Percentiles rank a stretch among this genome's conserved stretches.
Evolutionary conservation across 2,797 vertebrate genomes (phyloP).

Genomic region (Carapus acus): DNA sequence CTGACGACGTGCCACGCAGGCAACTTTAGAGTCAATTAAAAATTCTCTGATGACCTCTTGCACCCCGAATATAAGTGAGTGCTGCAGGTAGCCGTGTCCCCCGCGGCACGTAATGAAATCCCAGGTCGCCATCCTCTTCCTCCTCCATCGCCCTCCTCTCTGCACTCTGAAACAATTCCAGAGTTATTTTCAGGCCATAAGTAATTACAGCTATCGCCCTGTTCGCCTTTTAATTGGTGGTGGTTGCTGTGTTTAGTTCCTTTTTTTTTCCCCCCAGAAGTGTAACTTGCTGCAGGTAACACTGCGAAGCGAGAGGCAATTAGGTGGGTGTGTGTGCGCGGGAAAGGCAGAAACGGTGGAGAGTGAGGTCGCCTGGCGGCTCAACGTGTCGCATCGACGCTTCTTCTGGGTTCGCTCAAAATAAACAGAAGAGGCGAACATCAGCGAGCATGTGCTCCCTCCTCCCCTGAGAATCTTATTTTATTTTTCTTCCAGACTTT

Average conservation of each 20-base stretch:
- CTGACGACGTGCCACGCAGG: conserved; percentile 42
- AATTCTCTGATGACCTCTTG: conserved; percentile 55
- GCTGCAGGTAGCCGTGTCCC: conserved; percentile 47
- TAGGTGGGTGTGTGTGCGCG: conserved; percentile 9
- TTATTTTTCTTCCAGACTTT: too few relatives aligned
- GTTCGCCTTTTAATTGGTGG: conserved; percentile 38
- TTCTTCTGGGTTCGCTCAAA: too few relatives aligned
- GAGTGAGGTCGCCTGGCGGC: not conserved
- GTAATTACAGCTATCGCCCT: conserved; percentile 14
- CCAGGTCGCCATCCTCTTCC: conserved; percentile 15
- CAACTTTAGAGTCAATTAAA: conserved; percentile 61
- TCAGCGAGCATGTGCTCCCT: too few relatives aligned
- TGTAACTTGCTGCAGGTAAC: conserved; percentile 3
- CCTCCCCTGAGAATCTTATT: too few relatives aligned
- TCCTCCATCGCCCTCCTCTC: conserved; percentile 17
- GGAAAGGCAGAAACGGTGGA: not conserved
- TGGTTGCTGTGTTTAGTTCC: conserved; percentile 8
- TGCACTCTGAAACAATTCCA: conserved; percentile 1
- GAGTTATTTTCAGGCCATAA: conserved; percentile 12
- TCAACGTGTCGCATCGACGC: not conserved
- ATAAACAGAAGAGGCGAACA: not conserved
- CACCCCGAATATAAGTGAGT: conserved; percentile 57
- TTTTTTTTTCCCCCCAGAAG: too few relatives aligned
- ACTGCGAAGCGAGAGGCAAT: conserved; percentile 14
- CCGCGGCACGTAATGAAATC: conserved; percentile 45